Conservation (phyloP, 2,888 invertebrate genomes). For the Loripinus fragilis region DNA sequence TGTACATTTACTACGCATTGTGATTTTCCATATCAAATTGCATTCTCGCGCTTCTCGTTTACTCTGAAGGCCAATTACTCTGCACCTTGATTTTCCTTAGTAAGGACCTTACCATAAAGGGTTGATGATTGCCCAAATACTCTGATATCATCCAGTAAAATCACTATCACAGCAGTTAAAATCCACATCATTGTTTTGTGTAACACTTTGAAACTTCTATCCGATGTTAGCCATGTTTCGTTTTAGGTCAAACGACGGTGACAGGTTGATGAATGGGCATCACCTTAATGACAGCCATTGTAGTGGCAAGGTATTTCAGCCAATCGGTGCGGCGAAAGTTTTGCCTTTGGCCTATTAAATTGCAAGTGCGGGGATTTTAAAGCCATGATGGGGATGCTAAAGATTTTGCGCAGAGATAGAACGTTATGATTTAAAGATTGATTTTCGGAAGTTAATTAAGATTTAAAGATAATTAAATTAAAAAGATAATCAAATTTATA, state of each 20-base stretch:
- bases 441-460: no score
- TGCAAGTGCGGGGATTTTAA: background rate
- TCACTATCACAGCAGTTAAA: background rate
- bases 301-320: background rate
- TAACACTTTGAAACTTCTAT: background rate
- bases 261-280: background rate
- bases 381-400: background rate
- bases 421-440: no score
- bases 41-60: no score
- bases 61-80: no score
- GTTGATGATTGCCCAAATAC: slow-evolving; percentile 5
- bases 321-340: background rate
- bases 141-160: background rate
- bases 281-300: slow-evolving; percentile 7
- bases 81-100: no score
- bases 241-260: background rate
- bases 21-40: no score
- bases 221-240: background rate
- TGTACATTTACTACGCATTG: no score
- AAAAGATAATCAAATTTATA: no score
- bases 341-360: background rate
- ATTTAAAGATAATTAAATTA: no score
- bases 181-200: background rate
- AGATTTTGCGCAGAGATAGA: no score
- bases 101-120: background rate